These are phyloP conservation scores for Clarias batrachus DNA, from an alignment of 2,113 vertebrate genomes.

Conservation along the genomic window DNA sequence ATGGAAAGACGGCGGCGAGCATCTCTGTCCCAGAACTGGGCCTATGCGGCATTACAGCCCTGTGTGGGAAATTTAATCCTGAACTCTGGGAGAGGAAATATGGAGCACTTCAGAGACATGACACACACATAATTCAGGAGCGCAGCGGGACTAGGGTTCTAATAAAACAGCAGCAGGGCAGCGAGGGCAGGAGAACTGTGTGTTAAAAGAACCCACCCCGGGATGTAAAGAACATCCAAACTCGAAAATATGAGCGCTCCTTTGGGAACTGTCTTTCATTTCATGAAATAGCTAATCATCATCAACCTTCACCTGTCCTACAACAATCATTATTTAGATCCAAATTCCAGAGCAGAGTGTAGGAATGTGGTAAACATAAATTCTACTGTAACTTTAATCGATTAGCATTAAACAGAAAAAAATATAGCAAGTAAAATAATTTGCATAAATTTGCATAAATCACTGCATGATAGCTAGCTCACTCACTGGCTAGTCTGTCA, in stretches of 20 bases:
- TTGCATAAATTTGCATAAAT: constrained; percentile 16
- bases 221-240: constrained; percentile 5
- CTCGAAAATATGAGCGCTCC: not conserved
- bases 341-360: not conserved
- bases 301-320: not conserved
- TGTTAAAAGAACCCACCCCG: constrained; percentile 13
- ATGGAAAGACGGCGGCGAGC: not conserved
- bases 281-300: not conserved
- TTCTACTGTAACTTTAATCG: not conserved
- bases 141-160: constrained; percentile 35
- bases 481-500: not conserved
- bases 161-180: constrained; percentile 40
- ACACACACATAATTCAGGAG: constrained; percentile 60
- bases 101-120: constrained; percentile 52
- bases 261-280: constrained; percentile 10
- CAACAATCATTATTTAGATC: not conserved
- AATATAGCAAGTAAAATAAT: not conserved
- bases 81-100: constrained; percentile 53
- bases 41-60: constrained; percentile 31
- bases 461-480: not conserved
- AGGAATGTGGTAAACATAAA: not conserved
- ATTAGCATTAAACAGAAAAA: not conserved
- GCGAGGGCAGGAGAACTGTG: constrained; percentile 10
- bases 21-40: not conserved
- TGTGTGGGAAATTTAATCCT: constrained; percentile 51